These are phyloP conservation scores for Calypte anna DNA, from an alignment of 2,113 vertebrate genomes.

Conservation along the genomic window DNA sequence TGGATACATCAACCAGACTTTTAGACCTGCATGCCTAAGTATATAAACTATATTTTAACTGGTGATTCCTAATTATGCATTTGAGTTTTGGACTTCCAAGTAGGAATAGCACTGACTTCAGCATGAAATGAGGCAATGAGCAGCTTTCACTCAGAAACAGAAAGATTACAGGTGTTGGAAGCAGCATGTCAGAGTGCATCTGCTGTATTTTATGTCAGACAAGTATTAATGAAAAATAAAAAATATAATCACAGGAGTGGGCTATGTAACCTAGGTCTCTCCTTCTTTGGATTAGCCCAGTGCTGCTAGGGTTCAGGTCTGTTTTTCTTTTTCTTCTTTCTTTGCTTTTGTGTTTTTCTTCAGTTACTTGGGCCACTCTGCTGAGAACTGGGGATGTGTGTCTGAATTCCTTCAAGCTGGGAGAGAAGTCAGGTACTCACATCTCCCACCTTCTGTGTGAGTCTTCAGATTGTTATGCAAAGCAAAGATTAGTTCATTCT, in stretches of 20 bases:
- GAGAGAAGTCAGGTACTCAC: background rate
- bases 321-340: background rate
- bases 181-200: background rate
- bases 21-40: background rate
- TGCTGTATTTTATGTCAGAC: background rate
- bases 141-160: background rate
- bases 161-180: accelerated
- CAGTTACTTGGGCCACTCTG: background rate
- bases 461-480: background rate
- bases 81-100: background rate
- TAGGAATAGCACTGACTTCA: background rate
- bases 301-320: background rate
- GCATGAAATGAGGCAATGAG: background rate
- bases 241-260: accelerated
- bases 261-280: background rate
- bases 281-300: background rate
- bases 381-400: background rate
- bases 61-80: background rate
- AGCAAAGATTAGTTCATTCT: background rate
- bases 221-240: background rate
- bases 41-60: background rate
- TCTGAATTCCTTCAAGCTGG: background rate
- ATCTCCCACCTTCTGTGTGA: background rate
- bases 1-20: background rate
- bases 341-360: background rate